Percentiles rank a stretch among this genome's conserved stretches.
Evolutionary conservation across 2,888 invertebrate species (phyloP).

Genomic region (Aporophyla nigra): DNA sequence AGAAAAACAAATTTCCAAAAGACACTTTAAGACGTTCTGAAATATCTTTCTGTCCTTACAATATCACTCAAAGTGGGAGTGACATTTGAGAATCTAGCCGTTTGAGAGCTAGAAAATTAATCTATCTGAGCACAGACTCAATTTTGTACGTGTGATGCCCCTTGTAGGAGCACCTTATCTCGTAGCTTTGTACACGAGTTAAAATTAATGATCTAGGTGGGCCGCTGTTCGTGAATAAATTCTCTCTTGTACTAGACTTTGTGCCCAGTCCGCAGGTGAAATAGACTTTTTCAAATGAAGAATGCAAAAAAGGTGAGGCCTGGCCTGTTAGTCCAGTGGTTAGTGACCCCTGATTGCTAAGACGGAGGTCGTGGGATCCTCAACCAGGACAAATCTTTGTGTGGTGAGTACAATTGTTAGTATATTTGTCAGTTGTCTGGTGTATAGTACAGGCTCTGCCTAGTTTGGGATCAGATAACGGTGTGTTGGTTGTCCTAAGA

Average conservation of each 20-base stretch:
- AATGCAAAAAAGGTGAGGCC: too few species aligned
- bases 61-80: background rate
- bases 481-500: too few species aligned
- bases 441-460: too few species aligned
- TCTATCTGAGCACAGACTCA: background rate
- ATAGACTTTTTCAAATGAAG: conserved; percentile 31
- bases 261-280: conserved; percentile 24
- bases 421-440: too few species aligned
- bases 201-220: conserved; percentile 33
- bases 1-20: background rate
- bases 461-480: too few species aligned
- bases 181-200: conserved; percentile 30
- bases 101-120: background rate
- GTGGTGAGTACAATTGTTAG: too few species aligned
- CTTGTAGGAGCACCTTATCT: conserved; percentile 6
- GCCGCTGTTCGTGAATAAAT: conserved; percentile 26
- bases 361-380: too few species aligned
- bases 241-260: conserved; percentile 11
- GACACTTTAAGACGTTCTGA: background rate
- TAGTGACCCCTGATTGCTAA: too few species aligned
- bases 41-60: background rate
- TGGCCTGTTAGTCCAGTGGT: too few species aligned
- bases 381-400: too few species aligned
- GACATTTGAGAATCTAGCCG: background rate
- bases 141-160: conserved; percentile 20